A percentile compares a stretch with the other conserved stretches of the same genome.
Evolutionary conservation across 2,113 vertebrate genomes (phyloP).

Genomic region (Sarotherodon lohbergeri): DNA sequence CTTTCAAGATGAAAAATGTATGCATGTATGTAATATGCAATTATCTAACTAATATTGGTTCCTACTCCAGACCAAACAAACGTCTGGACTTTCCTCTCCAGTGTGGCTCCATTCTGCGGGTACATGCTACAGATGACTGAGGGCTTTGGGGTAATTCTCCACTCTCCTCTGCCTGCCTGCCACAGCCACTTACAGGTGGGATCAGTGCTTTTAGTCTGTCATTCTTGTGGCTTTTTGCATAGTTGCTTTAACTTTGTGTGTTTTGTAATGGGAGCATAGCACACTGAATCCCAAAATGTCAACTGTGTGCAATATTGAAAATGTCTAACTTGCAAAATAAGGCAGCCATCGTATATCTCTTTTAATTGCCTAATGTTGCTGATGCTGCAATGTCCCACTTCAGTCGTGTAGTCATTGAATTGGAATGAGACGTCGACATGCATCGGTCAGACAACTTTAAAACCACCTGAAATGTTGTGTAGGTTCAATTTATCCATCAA

Average conservation of each 20-base stretch:
- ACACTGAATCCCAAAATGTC: neutral
- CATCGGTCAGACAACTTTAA: neutral
- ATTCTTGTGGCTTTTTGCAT: neutral
- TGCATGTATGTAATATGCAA: neutral
- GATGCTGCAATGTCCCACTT: neutral
- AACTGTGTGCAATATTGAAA: neutral
- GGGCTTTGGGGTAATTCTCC: conserved; percentile 31
- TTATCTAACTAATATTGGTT: neutral
- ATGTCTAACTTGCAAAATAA: neutral
- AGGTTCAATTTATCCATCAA: no score
- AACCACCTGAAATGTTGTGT: neutral
- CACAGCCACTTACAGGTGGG: conserved; percentile 61
- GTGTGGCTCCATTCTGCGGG: conserved; percentile 32
- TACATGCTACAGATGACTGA: conserved; percentile 36
- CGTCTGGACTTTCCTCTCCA: conserved; percentile 50
- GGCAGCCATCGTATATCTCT: neutral
- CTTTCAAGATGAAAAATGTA: neutral
- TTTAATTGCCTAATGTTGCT: neutral
- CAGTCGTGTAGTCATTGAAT: neutral
- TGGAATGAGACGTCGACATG: neutral
- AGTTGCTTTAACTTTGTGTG: neutral
- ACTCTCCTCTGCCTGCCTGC: conserved; percentile 66
- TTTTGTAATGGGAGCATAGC: neutral
- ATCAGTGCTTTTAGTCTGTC: neutral
- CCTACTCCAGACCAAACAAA: conserved; percentile 38